Conservation (phyloP, 2,113 vertebrate species). For the Heliornis fulica region DNA sequence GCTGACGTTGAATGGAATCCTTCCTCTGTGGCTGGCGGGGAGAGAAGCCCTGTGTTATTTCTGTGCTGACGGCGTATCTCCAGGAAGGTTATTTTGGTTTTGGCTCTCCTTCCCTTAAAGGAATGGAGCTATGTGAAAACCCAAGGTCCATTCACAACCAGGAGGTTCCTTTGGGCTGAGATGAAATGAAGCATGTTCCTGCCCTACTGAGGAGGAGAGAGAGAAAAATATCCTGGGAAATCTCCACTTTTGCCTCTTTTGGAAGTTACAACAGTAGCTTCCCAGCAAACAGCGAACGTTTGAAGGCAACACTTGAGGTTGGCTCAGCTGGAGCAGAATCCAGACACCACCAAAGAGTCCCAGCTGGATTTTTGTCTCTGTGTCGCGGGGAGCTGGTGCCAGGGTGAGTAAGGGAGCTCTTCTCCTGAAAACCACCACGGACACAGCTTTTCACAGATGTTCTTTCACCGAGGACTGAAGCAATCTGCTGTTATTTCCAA, state of each 20-base stretch:
- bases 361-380: background rate
- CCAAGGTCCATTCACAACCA: background rate
- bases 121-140: background rate
- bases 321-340: background rate
- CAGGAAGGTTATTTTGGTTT: background rate
- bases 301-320: background rate
- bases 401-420: background rate
- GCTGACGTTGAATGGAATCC: background rate
- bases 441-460: background rate
- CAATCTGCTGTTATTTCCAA: background rate
- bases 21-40: background rate
- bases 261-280: background rate
- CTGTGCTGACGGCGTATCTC: background rate
- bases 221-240: background rate
- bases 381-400: background rate
- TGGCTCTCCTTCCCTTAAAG: background rate
- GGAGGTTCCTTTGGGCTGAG: background rate
- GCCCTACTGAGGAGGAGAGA: background rate
- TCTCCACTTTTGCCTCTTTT: background rate
- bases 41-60: background rate
- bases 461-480: background rate
- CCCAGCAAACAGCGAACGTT: background rate
- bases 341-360: background rate
- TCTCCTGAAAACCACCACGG: background rate
- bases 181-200: background rate